Base-by-base conservation (phyloP, 2,888 invertebrate genomes). In the Hemicrepidius hirtus region DNA sequence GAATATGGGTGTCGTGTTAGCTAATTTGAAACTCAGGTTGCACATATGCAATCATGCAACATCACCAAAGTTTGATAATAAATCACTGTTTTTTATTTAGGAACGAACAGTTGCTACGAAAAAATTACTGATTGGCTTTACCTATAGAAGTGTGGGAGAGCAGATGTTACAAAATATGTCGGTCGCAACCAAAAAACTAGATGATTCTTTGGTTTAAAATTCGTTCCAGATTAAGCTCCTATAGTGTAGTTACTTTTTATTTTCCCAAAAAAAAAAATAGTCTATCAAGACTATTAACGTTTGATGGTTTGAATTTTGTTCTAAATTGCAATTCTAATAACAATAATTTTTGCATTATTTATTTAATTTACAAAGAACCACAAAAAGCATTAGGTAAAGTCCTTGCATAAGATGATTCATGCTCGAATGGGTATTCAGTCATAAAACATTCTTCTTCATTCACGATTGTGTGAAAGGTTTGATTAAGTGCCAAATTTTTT, bases 31-130 rank as follows among this genome's bases (percentile, higher is more conserved):
- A 35, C 37, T 7, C 4, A 24, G 0, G 16, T 40, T 59, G 59
- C 40, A 59, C 13, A 32, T 55, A 49, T 35, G 32, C 35, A 55
- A 32, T 55, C 16, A 28, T 49, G 55, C 16, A 49, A 37, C 28
- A 37, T 35, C 44, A 20, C 16, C 63, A 20, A 57, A 50, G 24
- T 53, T 13, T 50, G 13, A 57, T 32, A 66, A 71, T 66, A 66
- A 66, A 71, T 66, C 66, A 66, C 40, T 32, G 53, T 49, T 44
- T 57, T 44, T 50, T 66, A 44, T 59, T 35, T 20, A 20, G 32
- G 57, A 72, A 53, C 28, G 40, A 69, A 65, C 73, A 73, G 72
- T 72, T 72, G 72, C 40, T 57, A n/a, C 64, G n/a, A 55, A 64
- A 69, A 41, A 69, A 69, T 68, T 69, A 64, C 50, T 60, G 57